These are phyloP conservation scores for Erebia palarica DNA, from an alignment of 2,888 invertebrate species.

Conservation along the genomic window DNA sequence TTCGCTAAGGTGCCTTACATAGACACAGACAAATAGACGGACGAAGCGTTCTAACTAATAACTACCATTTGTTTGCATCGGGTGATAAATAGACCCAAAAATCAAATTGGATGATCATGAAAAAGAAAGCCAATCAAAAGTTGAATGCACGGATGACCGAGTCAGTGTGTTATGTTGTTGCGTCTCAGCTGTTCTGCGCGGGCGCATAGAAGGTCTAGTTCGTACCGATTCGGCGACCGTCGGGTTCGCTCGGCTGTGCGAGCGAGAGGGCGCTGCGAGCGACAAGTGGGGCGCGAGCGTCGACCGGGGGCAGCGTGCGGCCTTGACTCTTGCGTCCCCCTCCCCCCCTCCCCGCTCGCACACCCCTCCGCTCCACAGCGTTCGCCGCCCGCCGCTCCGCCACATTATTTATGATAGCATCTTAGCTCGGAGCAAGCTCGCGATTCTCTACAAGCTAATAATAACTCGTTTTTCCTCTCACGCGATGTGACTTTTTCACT, in stretches of 20 bases:
- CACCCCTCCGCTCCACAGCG: conserved; percentile 55
- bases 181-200: conserved; percentile 81
- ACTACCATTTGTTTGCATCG: no score
- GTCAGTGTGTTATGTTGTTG: conserved; percentile 82
- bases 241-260: conserved; percentile 60
- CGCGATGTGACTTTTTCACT: conserved; percentile 70
- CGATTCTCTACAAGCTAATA: conserved; percentile 78
- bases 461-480: conserved; percentile 82
- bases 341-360: conserved; percentile 46
- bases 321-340: conserved; percentile 84
- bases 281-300: conserved; percentile 86
- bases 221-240: conserved; percentile 65
- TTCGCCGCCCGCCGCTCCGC: conserved; percentile 71
- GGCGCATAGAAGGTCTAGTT: conserved; percentile 81
- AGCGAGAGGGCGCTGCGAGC: conserved; percentile 66
- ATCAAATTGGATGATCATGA: conserved; percentile 66
- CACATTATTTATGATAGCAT: conserved; percentile 82
- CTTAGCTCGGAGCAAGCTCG: conserved; percentile 76
- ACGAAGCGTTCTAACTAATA: no score
- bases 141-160: conserved; percentile 83
- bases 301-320: conserved; percentile 89
- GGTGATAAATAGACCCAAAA: conserved; percentile 45
- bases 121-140: conserved; percentile 82
- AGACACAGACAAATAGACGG: no score
- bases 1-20: no score